These are phyloP conservation scores for Nomada hirtipes DNA, from an alignment of 2,888 invertebrate genomes.

Conservation along the genomic window DNA sequence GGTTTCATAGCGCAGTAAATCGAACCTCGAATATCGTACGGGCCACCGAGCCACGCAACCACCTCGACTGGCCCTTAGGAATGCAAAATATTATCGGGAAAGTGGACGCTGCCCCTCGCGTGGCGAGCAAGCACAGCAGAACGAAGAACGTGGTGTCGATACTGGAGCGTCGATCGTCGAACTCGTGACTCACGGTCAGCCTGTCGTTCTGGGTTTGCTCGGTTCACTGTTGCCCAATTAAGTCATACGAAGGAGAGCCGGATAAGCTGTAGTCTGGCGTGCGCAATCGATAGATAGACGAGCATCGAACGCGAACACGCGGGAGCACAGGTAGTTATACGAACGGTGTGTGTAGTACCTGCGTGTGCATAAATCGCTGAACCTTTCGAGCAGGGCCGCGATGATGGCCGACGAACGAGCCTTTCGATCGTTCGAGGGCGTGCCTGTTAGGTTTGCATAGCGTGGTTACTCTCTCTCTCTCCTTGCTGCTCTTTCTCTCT, in stretches of 20 bases:
- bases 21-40: constrained; percentile 54
- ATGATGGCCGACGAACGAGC: constrained; percentile 46
- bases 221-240: constrained; percentile 46
- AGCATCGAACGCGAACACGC: constrained; percentile 19
- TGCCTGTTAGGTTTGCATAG: constrained; percentile 54
- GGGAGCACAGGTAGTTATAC: constrained; percentile 14
- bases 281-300: constrained; percentile 51
- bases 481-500: neutral
- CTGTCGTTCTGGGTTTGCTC: neutral
- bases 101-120: neutral
- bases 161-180: constrained; percentile 3
- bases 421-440: constrained; percentile 51
- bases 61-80: constrained; percentile 37
- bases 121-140: neutral
- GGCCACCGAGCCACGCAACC: constrained; percentile 48
- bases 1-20: constrained; percentile 64
- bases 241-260: constrained; percentile 47
- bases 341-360: constrained; percentile 20
- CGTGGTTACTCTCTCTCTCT: constrained; percentile 1
- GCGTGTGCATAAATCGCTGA: constrained; percentile 39
- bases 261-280: constrained; percentile 5
- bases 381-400: constrained; percentile 31
- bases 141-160: neutral
- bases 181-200: constrained; percentile 19
- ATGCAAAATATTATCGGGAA: constrained; percentile 51